A percentile compares a stretch with the other conserved stretches of the same genome.
Evolutionary conservation across 2,888 invertebrate species (phyloP).

Genomic region (Oscheius myriophilus): DNA sequence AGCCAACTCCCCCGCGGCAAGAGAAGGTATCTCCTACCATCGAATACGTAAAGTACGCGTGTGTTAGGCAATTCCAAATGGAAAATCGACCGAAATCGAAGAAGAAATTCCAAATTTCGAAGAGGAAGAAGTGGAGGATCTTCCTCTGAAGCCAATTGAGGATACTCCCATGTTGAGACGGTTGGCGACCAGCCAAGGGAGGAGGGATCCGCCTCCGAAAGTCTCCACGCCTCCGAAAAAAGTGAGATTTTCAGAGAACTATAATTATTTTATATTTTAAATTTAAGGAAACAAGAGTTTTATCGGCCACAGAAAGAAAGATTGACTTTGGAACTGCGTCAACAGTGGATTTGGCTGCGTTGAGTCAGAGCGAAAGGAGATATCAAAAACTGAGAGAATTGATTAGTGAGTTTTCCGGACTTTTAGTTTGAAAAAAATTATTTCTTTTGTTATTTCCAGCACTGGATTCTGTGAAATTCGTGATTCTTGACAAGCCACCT

Average conservation of each 20-base stretch:
- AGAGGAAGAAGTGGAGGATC: constrained; percentile 17
- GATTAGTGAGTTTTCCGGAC: constrained; percentile 22
- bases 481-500: constrained; percentile 35
- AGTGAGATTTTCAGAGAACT: neutral
- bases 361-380: constrained; percentile 28
- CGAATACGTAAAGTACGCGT: too few relatives aligned
- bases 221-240: neutral
- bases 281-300: constrained; percentile 10
- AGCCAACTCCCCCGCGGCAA: too few relatives aligned
- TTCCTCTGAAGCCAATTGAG: constrained; percentile 6
- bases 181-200: constrained; percentile 33
- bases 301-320: constrained; percentile 33
- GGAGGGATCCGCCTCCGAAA: constrained; percentile 10
- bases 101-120: neutral
- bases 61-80: too few relatives aligned
- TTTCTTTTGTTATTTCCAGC: neutral
- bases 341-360: constrained; percentile 1
- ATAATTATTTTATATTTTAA: too few relatives aligned
- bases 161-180: constrained; percentile 36
- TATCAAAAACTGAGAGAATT: constrained; percentile 35
- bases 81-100: too few relatives aligned
- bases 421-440: neutral
- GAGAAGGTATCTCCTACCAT: too few relatives aligned
- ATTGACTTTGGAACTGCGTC: constrained; percentile 30
- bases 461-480: constrained; percentile 29